Percentiles rank a stretch among this genome's conserved stretches.
Conservation (phyloP, 2,797 vertebrate genomes). For the Mormyrops boulengeri region DNA sequence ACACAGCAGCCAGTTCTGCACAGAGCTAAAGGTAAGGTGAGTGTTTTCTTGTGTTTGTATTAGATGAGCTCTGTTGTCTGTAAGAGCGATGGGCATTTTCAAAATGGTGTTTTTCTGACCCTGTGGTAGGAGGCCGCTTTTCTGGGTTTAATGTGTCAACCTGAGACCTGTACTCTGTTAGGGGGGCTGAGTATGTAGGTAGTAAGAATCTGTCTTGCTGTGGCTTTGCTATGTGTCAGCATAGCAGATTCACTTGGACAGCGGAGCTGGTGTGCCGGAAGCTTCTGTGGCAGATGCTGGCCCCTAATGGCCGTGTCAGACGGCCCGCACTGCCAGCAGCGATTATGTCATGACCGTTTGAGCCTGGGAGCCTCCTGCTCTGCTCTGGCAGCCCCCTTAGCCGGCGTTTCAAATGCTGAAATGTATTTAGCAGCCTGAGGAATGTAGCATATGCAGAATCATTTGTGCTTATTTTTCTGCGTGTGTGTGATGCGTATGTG, state of each 20-base stretch:
- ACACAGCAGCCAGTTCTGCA: neutral
- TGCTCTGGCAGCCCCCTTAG: neutral
- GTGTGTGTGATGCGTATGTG: neutral
- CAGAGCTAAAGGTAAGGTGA: neutral
- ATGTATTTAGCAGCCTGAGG: neutral
- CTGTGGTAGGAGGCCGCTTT: neutral
- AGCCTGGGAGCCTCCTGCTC: neutral
- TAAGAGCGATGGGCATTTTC: neutral
- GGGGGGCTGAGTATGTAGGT: neutral
- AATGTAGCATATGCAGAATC: neutral
- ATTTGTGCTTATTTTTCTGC: neutral
- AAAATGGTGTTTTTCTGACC: neutral
- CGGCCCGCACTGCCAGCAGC: neutral
- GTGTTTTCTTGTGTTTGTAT: neutral
- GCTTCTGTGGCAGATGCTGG: neutral
- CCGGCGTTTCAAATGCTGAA: neutral
- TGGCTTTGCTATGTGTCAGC: neutral
- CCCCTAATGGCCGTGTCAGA: neutral
- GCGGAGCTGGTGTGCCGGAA: neutral
- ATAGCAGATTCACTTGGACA: neutral
- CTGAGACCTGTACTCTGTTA: neutral
- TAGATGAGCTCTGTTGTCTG: neutral
- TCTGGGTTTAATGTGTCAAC: neutral
- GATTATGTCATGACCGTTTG: neutral
- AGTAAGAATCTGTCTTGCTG: neutral